Evolutionary conservation across 1,140 invertebrate species (phyloP).

Genomic region (Drosophila parabipectinata): DNA sequence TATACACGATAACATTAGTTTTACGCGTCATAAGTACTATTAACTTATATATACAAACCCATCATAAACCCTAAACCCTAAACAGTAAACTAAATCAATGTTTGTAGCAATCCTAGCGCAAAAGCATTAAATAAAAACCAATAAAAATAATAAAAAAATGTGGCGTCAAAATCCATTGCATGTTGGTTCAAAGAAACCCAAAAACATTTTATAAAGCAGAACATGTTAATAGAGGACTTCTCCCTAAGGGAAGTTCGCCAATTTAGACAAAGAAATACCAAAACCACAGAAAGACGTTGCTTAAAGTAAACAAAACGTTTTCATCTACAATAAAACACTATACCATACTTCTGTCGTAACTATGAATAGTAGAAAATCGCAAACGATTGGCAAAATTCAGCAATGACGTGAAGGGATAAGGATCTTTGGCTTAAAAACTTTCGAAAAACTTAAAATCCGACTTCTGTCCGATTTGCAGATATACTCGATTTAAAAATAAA

Average conservation of each 20-base stretch:
- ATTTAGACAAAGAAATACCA: conserved; percentile 67
- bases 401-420: background rate
- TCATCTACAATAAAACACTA: conserved; percentile 13
- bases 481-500: background rate
- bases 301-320: conserved; percentile 29
- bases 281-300: conserved; percentile 44
- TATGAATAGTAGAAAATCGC: conserved; percentile 37
- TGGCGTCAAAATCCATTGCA: conserved; percentile 52
- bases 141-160: conserved; percentile 27
- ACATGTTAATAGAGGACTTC: conserved; percentile 36
- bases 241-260: conserved; percentile 49
- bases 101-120: conserved; percentile 70
- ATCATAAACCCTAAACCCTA: conserved; percentile 47
- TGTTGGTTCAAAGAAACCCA: conserved; percentile 33
- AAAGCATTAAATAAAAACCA: conserved; percentile 47
- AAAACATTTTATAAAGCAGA: conserved; percentile 20
- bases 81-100: conserved; percentile 69
- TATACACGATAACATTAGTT: conserved; percentile 71
- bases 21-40: conserved; percentile 76
- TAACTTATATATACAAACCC: conserved; percentile 69
- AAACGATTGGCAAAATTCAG: conserved; percentile 35
- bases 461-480: background rate
- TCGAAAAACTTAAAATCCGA: background rate
- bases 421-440: conserved; percentile 14
- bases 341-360: conserved; percentile 18